Percentiles rank a stretch among this genome's conserved stretches.
Conservation (phyloP, 2,113 vertebrate genomes). For the Charina bottae region DNA sequence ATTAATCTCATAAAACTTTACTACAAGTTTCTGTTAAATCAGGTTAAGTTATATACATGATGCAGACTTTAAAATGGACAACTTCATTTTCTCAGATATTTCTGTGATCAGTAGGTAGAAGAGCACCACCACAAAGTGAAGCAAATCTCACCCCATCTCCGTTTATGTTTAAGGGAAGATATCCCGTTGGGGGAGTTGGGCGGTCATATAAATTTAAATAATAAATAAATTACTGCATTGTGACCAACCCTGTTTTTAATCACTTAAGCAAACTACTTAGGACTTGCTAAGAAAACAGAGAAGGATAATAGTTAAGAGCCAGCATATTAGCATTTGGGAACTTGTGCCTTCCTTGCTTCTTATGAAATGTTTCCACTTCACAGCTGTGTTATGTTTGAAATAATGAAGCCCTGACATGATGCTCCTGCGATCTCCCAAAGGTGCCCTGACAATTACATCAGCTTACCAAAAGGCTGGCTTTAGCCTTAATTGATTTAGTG, state of each 20-base stretch:
- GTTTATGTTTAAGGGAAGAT: no score
- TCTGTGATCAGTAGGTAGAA: neutral
- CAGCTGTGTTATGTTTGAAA: neutral
- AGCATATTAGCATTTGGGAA: neutral
- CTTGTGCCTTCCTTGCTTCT: neutral
- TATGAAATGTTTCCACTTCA: neutral
- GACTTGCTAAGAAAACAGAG: neutral
- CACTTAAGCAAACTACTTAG: neutral
- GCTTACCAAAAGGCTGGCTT: rapidly evolving
- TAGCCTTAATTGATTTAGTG: rapidly evolving
- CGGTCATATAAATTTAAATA: no score
- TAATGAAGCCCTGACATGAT: neutral
- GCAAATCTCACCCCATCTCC: neutral
- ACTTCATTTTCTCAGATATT: neutral
- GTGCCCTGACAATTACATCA: neutral
- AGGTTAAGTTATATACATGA: neutral
- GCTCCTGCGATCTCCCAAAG: neutral
- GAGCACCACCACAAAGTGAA: neutral
- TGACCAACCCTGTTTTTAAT: neutral
- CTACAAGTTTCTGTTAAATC: neutral
- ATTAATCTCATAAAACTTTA: neutral
- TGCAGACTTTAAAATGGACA: constrained; percentile 1
- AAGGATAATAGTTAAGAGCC: neutral
- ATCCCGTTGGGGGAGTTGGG: no score
- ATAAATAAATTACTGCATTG: no score